Conservation (phyloP, 2,113 vertebrate species). For the Seriola quinqueradiata region DNA sequence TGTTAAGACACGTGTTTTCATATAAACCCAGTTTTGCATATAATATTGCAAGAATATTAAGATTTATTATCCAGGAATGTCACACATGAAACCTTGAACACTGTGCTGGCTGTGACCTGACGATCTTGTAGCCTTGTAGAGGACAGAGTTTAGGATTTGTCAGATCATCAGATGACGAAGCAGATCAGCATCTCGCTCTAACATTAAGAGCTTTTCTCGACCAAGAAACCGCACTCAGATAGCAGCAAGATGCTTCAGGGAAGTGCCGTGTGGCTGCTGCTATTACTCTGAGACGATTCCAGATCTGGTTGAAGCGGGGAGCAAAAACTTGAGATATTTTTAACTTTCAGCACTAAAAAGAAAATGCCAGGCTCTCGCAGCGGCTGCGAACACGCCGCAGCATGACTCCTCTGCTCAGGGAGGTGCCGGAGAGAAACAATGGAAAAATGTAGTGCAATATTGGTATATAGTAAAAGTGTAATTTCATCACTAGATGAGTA, state of each 20-base stretch:
- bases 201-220: background rate
- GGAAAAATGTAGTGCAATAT: background rate
- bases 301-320: constrained; percentile 20
- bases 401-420: too few species aligned
- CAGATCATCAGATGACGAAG: background rate
- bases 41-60: too few species aligned
- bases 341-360: background rate
- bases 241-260: background rate
- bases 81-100: too few species aligned
- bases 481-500: background rate
- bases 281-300: constrained; percentile 26
- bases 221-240: background rate
- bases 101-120: too few species aligned
- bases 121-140: too few species aligned
- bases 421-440: background rate
- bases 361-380: background rate
- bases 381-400: too few species aligned
- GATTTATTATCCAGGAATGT: too few species aligned
- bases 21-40: too few species aligned
- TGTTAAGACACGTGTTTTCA: too few species aligned
- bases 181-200: background rate
- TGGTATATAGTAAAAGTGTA: background rate
- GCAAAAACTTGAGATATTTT: constrained; percentile 25
- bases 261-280: background rate
- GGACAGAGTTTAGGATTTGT: background rate